Evolutionary conservation across 2,113 vertebrate species (phyloP), one percentile per base, ranked within the genome.

Genomic region (Syrrhaptes paradoxus): DNA sequence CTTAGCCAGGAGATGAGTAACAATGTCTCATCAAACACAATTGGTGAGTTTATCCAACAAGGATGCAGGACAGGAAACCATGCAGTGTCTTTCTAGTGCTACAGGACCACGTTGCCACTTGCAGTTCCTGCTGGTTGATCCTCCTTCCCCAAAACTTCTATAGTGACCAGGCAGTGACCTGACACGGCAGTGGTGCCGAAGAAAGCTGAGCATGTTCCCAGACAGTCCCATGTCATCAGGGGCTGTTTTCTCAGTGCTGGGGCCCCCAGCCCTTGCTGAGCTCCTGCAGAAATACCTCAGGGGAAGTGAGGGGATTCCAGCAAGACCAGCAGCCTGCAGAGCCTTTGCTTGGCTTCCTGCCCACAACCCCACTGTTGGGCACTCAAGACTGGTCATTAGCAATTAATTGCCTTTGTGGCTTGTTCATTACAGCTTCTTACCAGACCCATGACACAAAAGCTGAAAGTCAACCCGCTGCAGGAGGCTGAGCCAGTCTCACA

Each of bases 81-180:
- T 2, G 11, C 11, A 15, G 1, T 0, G 18, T 28, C 26, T 66
- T 51, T 12, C 77, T 48, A 58, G 1, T 26, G 16, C n/a, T 20
- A 4, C n/a, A 1, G 3, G 48, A 54, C 15, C 57, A 29, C 0
- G 0, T 19, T 61, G 75, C 28, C 22, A 2, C 38, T 19, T 41
- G 12, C 21, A 58, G 28, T 10, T 74, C 51, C n/a, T 1, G 0
- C 41, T 68, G 48, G 28, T 9, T 45, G 32, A 31, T n/a, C 20
- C n/a, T 77, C 24, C 81, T 73, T 74, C 58, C 67, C 31, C 55
- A 28, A 4, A 62, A 20, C 0, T 2, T 20, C 7, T 49, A 15
- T 63, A 4, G 16, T 54, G 61, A 24, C 81, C 72, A 24, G 41
- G 26, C 0, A 1, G 34, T 70, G 49, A 74, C 61, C 36, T 24